These are phyloP conservation scores for Agapornis roseicollis DNA, from an alignment of 2,113 vertebrate species.

Conservation along the genomic window DNA sequence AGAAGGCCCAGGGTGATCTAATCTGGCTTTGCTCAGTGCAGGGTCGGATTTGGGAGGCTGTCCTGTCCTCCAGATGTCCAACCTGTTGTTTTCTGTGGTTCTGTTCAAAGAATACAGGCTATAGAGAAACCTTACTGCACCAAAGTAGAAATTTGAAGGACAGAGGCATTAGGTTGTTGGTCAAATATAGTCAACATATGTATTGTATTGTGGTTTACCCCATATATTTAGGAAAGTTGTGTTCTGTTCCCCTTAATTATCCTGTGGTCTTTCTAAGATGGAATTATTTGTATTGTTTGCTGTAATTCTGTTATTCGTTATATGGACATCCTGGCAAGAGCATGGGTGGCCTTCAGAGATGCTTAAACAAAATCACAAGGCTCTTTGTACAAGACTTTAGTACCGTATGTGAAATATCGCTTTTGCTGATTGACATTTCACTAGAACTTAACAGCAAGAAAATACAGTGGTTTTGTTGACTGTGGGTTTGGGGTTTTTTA, in stretches of 20 bases:
- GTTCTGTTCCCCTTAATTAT: background rate
- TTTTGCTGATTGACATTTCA: background rate
- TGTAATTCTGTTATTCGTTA: conserved; percentile 9
- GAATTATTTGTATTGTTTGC: background rate
- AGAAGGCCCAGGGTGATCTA: background rate
- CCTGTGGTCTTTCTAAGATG: background rate
- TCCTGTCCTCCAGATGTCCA: background rate
- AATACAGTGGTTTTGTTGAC: background rate
- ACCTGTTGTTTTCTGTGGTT: background rate
- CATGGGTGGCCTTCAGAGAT: background rate
- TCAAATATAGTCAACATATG: background rate
- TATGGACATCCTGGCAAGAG: background rate
- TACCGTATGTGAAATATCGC: background rate
- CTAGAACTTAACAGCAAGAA: background rate
- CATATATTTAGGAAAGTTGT: background rate
- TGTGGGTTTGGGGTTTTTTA: background rate
- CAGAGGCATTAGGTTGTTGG: background rate
- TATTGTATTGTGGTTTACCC: background rate
- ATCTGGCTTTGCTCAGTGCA: background rate
- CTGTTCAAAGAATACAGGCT: background rate
- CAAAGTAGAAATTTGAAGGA: background rate
- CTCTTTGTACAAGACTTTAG: background rate
- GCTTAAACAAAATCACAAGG: background rate
- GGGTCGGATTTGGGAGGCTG: background rate
- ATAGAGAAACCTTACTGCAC: background rate